Conservation (phyloP, 1,140 invertebrate genomes). For the Saccostrea cuccullata region DNA sequence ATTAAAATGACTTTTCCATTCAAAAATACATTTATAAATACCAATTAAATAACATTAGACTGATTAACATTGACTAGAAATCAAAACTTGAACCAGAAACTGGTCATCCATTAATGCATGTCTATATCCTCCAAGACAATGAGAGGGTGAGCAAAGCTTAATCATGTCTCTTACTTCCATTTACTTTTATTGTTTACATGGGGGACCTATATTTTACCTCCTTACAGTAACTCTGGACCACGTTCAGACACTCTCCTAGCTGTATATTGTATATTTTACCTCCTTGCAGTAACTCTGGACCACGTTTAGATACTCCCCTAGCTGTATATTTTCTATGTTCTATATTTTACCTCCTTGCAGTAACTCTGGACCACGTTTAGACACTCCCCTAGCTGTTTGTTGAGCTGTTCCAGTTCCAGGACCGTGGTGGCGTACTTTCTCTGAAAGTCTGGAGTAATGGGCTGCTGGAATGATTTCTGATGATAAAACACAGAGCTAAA, state of each 20-base stretch:
- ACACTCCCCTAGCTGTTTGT: conserved; percentile 91
- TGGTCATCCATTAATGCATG: too few species aligned
- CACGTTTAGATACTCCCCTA: conserved; percentile 90
- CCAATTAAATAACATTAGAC: too few species aligned
- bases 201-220: conserved; percentile 80
- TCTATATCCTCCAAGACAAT: too few species aligned
- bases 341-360: conserved; percentile 90
- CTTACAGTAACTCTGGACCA: conserved; percentile 90
- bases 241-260: conserved; percentile 90
- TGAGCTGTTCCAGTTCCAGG: conserved; percentile 94
- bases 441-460: conserved; percentile 91
- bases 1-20: too few species aligned
- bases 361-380: conserved; percentile 90
- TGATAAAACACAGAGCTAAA: conserved; percentile 27
- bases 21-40: too few species aligned
- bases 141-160: too few species aligned
- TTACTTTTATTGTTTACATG: too few species aligned
- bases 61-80: too few species aligned
- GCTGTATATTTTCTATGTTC: conserved; percentile 93
- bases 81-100: too few species aligned
- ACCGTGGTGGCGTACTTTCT: conserved; percentile 91
- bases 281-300: conserved; percentile 91
- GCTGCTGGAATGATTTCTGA: conserved; percentile 87
- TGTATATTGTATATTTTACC: conserved; percentile 86
- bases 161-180: neutral